Evolutionary conservation across 2,113 vertebrate genomes (phyloP).

Genomic region (Podocnemis expansa): DNA sequence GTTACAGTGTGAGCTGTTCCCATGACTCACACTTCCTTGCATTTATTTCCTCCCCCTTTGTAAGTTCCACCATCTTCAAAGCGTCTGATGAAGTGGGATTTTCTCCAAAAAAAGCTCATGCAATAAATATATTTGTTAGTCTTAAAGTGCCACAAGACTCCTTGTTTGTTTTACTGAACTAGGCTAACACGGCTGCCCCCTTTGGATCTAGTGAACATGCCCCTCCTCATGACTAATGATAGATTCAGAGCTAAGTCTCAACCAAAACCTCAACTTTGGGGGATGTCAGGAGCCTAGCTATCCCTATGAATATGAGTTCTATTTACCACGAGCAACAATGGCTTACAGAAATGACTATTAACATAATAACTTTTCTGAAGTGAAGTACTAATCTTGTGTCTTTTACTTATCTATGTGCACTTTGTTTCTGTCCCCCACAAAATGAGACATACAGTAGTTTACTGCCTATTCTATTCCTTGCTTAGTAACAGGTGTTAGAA

Average conservation of each 20-base stretch:
- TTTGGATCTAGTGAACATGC: background rate
- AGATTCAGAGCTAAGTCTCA: background rate
- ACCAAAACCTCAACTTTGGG: background rate
- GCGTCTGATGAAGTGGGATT: too few species aligned
- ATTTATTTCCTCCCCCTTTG: too few species aligned
- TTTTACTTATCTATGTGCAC: background rate
- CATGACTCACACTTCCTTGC: too few species aligned
- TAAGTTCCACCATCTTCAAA: too few species aligned
- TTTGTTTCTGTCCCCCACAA: background rate
- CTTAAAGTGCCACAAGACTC: too few species aligned
- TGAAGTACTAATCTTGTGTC: background rate
- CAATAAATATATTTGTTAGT: too few species aligned
- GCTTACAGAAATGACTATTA: background rate
- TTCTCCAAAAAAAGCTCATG: too few species aligned
- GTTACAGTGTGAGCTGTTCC: too few species aligned
- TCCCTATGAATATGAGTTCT: rapidly evolving
- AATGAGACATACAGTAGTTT: background rate
- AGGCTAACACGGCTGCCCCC: too few species aligned
- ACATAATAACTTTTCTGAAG: rapidly evolving
- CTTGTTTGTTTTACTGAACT: too few species aligned
- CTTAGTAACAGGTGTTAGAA: rapidly evolving
- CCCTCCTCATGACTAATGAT: rapidly evolving
- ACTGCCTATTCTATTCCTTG: rapidly evolving
- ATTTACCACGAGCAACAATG: background rate
- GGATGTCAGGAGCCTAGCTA: rapidly evolving